These are phyloP conservation scores for Dastarcus helophoroides DNA, from an alignment of 2,888 invertebrate genomes.

Conservation along the genomic window DNA sequence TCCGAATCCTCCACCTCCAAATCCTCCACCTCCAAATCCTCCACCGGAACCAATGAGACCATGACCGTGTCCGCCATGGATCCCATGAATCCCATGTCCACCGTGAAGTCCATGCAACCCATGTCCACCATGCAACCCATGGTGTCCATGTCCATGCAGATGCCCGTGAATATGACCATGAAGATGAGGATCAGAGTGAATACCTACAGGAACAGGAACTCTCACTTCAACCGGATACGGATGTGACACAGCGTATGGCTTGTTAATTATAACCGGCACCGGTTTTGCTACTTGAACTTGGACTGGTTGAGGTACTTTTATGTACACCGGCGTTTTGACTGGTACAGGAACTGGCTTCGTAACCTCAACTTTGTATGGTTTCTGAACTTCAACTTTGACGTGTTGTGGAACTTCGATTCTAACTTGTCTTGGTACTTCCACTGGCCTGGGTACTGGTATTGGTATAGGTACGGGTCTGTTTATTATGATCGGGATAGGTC, in stretches of 20 bases:
- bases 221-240: constrained; percentile 25
- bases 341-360: constrained; percentile 25
- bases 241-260: constrained; percentile 26
- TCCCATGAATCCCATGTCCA: too few relatives aligned
- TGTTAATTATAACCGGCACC: constrained; percentile 26
- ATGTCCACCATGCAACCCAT: too few relatives aligned
- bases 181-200: background rate
- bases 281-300: constrained; percentile 27
- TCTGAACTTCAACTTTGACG: constrained; percentile 23
- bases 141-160: background rate
- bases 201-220: constrained; percentile 28
- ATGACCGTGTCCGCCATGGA: too few relatives aligned
- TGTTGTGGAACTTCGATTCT: constrained; percentile 28
- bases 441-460: constrained; percentile 26
- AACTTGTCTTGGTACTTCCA: constrained; percentile 27
- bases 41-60: too few relatives aligned
- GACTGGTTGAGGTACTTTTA: constrained; percentile 26
- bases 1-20: too few relatives aligned
- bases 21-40: too few relatives aligned
- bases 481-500: constrained; percentile 24
- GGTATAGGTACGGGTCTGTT: constrained; percentile 25
- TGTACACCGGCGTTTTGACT: constrained; percentile 25
- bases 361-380: constrained; percentile 27
- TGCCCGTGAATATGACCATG: background rate
- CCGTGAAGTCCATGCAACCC: too few relatives aligned